Conservation (phyloP, 2,113 vertebrate species). For the Sisor rabdophorus region DNA sequence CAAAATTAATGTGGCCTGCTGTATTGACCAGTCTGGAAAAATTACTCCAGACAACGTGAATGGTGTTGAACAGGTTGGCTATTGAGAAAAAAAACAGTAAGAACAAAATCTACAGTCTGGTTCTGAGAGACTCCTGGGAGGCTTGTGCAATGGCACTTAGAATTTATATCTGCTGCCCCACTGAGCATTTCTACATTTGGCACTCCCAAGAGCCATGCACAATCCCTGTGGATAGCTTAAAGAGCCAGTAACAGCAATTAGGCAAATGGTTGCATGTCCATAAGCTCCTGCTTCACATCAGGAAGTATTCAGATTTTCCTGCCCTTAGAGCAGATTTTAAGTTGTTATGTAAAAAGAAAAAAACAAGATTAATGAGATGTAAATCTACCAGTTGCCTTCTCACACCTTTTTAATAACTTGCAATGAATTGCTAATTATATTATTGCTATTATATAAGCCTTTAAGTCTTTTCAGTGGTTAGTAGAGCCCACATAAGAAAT, state of each 20-base stretch:
- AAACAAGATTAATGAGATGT: conserved; percentile 50
- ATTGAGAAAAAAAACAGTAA: conserved; percentile 58
- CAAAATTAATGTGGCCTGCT: conserved; percentile 38
- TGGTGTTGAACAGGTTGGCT: conserved; percentile 58
- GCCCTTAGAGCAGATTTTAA: conserved; percentile 54
- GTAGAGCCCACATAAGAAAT: conserved; percentile 10
- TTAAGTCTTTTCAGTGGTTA: conserved; percentile 43
- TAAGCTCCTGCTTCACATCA: conserved; percentile 56
- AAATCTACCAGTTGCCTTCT: conserved; percentile 42
- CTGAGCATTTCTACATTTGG: conserved; percentile 53
- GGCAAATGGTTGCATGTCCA: conserved; percentile 41
- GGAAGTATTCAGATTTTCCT: conserved; percentile 57
- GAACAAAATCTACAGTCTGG: conserved; percentile 64
- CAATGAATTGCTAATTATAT: conserved; percentile 35
- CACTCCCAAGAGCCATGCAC: conserved; percentile 50
- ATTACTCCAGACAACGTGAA: conserved; percentile 25
- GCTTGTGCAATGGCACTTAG: conserved; percentile 65
- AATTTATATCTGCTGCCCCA: conserved; percentile 68
- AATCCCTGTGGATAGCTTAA: conserved; percentile 53
- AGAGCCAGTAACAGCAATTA: conserved; percentile 56
- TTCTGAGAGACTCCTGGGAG: conserved; percentile 56
- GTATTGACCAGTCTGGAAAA: conserved; percentile 32
- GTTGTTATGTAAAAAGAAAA: conserved; percentile 49
- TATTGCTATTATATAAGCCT: conserved; percentile 44
- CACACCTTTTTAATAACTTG: conserved; percentile 39